phyloP scores from a whole-genome alignment of 2,888 invertebrate species.

The Dynastes tityus region DNA sequence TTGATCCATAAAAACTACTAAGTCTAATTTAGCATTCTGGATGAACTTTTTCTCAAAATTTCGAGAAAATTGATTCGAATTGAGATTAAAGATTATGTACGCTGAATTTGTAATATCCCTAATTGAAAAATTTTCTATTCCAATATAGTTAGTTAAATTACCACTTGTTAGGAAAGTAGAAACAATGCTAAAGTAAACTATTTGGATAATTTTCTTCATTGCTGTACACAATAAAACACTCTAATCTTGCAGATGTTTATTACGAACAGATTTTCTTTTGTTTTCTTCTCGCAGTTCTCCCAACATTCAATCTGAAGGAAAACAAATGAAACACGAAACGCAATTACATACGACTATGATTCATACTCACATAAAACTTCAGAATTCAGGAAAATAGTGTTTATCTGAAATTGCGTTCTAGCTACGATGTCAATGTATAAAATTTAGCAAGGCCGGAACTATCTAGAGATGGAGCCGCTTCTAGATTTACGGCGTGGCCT shows the following conservation, averaged over 20 bases:
- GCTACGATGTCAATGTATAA: not conserved
- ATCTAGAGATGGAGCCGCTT: not conserved
- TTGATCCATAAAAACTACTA: not conserved
- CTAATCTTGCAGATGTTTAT: too few species aligned
- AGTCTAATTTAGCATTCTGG: not conserved
- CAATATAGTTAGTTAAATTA: not conserved
- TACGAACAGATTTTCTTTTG: not conserved
- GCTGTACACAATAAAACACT: not conserved
- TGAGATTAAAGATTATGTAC: not conserved
- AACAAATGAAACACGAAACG: not conserved
- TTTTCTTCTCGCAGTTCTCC: not conserved
- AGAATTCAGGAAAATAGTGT: not conserved
- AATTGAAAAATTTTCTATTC: not conserved
- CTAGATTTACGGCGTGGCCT: slow-evolving; percentile 1
- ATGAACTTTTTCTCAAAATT: not conserved
- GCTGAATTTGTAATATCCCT: not conserved
- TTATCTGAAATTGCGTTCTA: not conserved
- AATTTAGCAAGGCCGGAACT: not conserved
- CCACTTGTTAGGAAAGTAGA: not conserved
- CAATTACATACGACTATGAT: not conserved
- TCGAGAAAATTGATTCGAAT: not conserved
- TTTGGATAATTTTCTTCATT: not conserved
- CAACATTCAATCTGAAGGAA: not conserved
- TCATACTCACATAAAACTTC: not conserved
- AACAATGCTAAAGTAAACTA: not conserved